Conservation (phyloP, 1,140 invertebrate genomes). For the Doryteuthis pealeii region DNA sequence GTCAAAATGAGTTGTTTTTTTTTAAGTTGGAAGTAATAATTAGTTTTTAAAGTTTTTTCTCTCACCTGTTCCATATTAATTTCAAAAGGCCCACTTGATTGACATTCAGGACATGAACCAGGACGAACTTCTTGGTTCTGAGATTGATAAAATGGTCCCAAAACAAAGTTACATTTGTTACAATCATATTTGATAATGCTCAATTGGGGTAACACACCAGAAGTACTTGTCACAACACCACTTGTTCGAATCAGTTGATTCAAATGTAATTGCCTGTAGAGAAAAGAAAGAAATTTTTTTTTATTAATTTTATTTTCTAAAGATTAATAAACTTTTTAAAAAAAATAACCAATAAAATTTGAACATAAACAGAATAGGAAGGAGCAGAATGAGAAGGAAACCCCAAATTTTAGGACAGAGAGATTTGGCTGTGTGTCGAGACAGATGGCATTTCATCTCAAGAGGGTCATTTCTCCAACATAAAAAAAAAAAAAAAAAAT, state of each 20-base stretch:
- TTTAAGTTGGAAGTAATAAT: too few relatives aligned
- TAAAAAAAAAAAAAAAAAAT: neutral
- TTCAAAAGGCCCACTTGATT: conserved; percentile 90
- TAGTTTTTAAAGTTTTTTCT: too few relatives aligned
- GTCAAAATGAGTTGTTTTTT: too few relatives aligned
- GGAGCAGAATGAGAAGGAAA: too few relatives aligned
- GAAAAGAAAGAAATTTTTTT: conserved; percentile 23
- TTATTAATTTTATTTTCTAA: neutral
- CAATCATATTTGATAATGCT: conserved; percentile 97
- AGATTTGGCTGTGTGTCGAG: too few relatives aligned
- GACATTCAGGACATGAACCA: conserved; percentile 96
- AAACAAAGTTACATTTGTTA: conserved; percentile 89
- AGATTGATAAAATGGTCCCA: conserved; percentile 94
- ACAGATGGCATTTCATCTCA: neutral
- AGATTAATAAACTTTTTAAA: neutral
- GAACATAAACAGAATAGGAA: too few relatives aligned
- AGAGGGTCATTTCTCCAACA: neutral
- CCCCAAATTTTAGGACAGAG: too few relatives aligned
- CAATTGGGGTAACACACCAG: conserved; percentile 93
- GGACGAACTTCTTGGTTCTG: conserved; percentile 92
- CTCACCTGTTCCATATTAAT: conserved; percentile 75
- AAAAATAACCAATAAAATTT: too few relatives aligned
- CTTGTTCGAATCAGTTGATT: conserved; percentile 89
- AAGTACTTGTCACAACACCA: conserved; percentile 94
- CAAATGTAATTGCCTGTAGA: conserved; percentile 85